Evolutionary conservation across 2,888 invertebrate genomes (phyloP), one percentile per base, ranked within the genome.

Genomic region (Chaitophorus viminalis): DNA sequence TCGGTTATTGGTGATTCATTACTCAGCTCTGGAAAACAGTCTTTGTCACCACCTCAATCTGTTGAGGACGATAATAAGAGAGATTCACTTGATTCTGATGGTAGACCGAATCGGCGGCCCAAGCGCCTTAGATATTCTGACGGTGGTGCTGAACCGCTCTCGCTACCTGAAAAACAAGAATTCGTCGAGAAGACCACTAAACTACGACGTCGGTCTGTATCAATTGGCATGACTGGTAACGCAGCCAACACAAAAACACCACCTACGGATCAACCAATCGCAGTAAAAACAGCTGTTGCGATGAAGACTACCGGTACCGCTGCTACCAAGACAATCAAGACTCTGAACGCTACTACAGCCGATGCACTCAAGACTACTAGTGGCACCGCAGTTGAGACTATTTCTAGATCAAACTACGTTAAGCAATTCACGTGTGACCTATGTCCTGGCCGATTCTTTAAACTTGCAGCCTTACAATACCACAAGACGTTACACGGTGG

Each of bases 371-470:
- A 75, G 2, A 46, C 46, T n/a, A 46, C n/a, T 2, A 31, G 6
- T 8, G 3, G 4, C 0, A 1, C 76, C 5, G 17, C 14, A 18
- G 18, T 1, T 9, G 36, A 72, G 18, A 72, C 36, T 39, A 74
- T 17, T 25, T 25, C 21, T 3, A 84, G 65, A 14, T 18, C 72
- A 9, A 72, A 36, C 18, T 25, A 74, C 21, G 74, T 82, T 3
- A 84, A 82, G 2, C 90, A 90, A 29, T 92, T 92, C 90, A 91
- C 91, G 68, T 94, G 94, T 90, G 93, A 93, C 88, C 93, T 94
- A 91, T 96, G 96, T 90, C 95, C 95, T 11, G 95, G 95, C 0
- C 94, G 94, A 90, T 96, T 96, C 91, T 94, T 94, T 89, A 95
- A 95, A 91, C 92, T 93, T 88, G 94, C 94, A 18, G 94, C 95